These are phyloP conservation scores for Copsychus sechellarum DNA, from an alignment of 2,113 vertebrate genomes.

Conservation along the genomic window DNA sequence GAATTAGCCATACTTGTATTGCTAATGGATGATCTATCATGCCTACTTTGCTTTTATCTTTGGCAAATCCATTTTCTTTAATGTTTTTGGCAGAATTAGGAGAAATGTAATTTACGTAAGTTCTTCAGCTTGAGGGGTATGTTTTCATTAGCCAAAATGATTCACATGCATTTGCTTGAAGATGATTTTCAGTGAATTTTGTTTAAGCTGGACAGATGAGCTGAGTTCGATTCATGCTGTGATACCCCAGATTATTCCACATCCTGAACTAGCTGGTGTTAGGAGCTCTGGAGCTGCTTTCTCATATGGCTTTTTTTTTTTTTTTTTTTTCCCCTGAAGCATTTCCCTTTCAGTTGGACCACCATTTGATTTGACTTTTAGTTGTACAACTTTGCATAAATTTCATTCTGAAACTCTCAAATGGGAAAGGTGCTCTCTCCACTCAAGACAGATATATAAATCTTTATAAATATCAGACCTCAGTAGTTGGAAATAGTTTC, in stretches of 20 bases:
- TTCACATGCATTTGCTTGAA: not conserved
- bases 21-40: constrained; percentile 4
- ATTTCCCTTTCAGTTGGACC: not conserved
- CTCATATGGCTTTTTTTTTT: fast-evolving
- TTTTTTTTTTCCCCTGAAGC: not conserved
- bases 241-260: not conserved
- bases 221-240: not conserved
- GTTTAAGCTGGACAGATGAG: not conserved
- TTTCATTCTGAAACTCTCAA: not conserved
- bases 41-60: constrained; percentile 1
- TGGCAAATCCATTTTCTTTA: constrained; percentile 22
- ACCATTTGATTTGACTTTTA: not conserved
- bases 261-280: not conserved
- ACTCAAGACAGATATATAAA: not conserved
- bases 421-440: not conserved
- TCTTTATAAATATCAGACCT: not conserved
- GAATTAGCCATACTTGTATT: not conserved
- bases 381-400: not conserved
- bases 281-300: not conserved
- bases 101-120: not conserved
- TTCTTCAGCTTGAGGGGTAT: not conserved
- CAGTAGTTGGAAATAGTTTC: not conserved
- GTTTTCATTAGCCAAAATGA: constrained; percentile 26
- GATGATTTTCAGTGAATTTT: not conserved
- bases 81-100: constrained; percentile 38